These are phyloP conservation scores for Cyrtonyx montezumae DNA, from an alignment of 2,113 vertebrate genomes.

Conservation along the genomic window DNA sequence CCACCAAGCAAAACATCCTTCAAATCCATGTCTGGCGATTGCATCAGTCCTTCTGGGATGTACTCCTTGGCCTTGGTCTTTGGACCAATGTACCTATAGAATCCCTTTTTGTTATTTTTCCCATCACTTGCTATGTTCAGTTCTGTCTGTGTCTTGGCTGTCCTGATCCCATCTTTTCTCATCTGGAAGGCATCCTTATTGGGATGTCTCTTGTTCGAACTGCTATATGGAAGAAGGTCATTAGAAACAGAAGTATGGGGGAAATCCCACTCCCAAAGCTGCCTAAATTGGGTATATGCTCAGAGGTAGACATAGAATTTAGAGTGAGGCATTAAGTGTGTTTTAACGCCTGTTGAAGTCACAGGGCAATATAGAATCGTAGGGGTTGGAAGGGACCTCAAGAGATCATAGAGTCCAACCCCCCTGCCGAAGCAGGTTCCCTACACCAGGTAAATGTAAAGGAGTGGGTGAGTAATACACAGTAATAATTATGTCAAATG, in stretches of 20 bases:
- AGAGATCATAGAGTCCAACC: too few relatives aligned
- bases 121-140: not conserved
- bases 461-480: not conserved
- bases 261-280: not conserved
- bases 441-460: not conserved
- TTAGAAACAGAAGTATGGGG: fast-evolving
- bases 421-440: too few relatives aligned
- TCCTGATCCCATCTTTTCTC: not conserved
- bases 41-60: not conserved
- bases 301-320: not conserved
- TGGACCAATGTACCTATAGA: not conserved
- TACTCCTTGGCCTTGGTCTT: not conserved
- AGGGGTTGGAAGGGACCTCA: too few relatives aligned
- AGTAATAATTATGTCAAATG: not conserved
- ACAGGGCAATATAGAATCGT: not conserved
- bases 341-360: not conserved
- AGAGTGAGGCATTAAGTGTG: not conserved
- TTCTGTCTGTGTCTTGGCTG: not conserved
- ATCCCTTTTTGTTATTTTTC: too few relatives aligned
- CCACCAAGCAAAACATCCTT: not conserved
- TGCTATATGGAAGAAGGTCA: not conserved
- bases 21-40: not conserved
- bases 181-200: not conserved
- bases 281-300: not conserved
- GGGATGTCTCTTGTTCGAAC: not conserved